A percentile compares a stretch with the other conserved stretches of the same genome.
Conservation (phyloP, 2,797 vertebrate species). For the Coluber constrictor region DNA sequence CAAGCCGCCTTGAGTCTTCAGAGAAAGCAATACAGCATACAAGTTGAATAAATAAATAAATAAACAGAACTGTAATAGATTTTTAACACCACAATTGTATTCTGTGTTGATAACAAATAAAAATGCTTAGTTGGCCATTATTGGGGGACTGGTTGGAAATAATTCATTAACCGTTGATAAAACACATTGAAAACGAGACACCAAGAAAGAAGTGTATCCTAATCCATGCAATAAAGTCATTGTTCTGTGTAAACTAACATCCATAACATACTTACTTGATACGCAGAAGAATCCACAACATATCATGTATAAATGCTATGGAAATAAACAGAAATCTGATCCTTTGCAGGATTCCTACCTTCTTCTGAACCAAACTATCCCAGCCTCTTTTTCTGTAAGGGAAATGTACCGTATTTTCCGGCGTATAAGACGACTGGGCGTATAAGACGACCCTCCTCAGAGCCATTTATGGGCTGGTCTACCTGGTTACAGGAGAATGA, state of each 20-base stretch:
- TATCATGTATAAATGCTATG: conserved; percentile 18
- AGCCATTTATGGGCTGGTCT: too few relatives aligned
- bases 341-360: background rate
- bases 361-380: background rate
- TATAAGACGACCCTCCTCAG: too few relatives aligned
- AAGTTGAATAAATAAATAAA: too few relatives aligned
- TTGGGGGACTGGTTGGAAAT: background rate
- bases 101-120: background rate
- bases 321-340: conserved; percentile 19
- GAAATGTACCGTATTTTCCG: too few relatives aligned
- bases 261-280: conserved; percentile 33
- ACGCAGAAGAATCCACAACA: conserved; percentile 24
- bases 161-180: background rate
- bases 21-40: too few relatives aligned
- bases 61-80: background rate
- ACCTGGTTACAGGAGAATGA: too few relatives aligned
- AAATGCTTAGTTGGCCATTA: background rate
- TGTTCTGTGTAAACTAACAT: background rate
- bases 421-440: too few relatives aligned
- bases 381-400: background rate
- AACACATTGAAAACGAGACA: background rate
- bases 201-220: background rate
- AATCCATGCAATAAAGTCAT: conserved; percentile 33
- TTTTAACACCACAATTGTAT: background rate
- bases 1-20: too few relatives aligned